These are phyloP conservation scores for Anser brachyrhynchus DNA, from an alignment of 2,113 vertebrate genomes.

Conservation along the genomic window DNA sequence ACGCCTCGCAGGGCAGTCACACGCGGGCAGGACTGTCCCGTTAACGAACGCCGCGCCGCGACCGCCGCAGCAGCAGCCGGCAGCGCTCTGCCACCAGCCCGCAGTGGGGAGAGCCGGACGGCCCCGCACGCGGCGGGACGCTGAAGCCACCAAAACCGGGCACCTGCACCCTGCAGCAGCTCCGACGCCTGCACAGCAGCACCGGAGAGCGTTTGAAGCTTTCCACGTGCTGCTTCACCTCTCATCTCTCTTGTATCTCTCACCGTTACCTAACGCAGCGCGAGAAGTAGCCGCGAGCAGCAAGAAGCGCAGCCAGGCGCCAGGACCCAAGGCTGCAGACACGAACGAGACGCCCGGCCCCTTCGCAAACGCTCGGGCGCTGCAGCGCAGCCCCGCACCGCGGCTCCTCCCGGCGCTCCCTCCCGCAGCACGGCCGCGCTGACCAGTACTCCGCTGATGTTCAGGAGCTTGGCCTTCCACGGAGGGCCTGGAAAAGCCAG, in stretches of 20 bases:
- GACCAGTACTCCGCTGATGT: not conserved
- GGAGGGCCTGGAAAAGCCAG: not conserved
- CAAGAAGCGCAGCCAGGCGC: fast-evolving
- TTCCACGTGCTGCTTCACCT: not conserved
- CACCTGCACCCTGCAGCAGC: not conserved
- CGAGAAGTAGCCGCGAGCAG: not conserved
- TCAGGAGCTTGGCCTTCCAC: not conserved
- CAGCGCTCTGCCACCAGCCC: not conserved
- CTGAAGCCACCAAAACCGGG: not conserved
- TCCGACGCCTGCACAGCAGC: not conserved
- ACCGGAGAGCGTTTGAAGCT: fast-evolving
- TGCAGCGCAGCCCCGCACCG: not conserved
- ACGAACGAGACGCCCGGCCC: fast-evolving
- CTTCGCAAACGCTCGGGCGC: too few relatives aligned
- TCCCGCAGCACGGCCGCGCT: too few relatives aligned
- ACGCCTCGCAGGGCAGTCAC: not conserved
- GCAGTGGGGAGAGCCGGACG: not conserved
- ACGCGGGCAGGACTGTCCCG: not conserved
- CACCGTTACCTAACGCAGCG: not conserved
- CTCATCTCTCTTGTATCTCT: not conserved
- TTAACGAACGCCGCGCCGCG: not conserved
- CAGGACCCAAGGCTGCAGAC: fast-evolving
- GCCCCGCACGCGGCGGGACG: not conserved
- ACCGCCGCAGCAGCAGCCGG: not conserved
- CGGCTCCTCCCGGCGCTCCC: not conserved